Conservation (phyloP, 2,888 invertebrate genomes). For the Zeuzera pyrina region DNA sequence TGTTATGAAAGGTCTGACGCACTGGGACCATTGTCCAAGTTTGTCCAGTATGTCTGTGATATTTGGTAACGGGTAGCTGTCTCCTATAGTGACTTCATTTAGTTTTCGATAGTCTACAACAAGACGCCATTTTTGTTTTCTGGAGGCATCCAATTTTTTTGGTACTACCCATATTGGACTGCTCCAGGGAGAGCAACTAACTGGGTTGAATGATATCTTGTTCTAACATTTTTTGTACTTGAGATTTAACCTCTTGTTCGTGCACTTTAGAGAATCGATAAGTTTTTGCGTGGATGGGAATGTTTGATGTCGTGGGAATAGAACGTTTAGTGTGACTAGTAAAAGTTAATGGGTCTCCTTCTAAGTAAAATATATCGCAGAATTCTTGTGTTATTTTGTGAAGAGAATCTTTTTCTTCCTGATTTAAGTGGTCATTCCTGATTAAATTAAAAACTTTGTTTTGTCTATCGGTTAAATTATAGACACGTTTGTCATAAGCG, state of each 20-base stretch:
- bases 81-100: constrained; percentile 15
- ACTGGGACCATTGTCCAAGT: background rate
- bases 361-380: constrained; percentile 16
- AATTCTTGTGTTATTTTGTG: constrained; percentile 14
- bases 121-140: constrained; percentile 20
- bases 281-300: constrained; percentile 22
- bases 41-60: constrained; percentile 2
- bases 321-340: constrained; percentile 20
- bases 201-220: constrained; percentile 18
- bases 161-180: constrained; percentile 19
- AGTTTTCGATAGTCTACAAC: constrained; percentile 18
- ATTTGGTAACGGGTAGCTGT: constrained; percentile 16
- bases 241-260: constrained; percentile 20
- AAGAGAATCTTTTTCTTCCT: constrained; percentile 14
- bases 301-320: constrained; percentile 20
- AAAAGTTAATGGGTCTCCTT: constrained; percentile 17
- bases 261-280: constrained; percentile 25
- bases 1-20: background rate
- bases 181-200: constrained; percentile 14
- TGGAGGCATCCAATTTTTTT: constrained; percentile 18
- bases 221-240: constrained; percentile 19
- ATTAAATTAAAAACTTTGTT: constrained; percentile 11
- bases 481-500: too few species aligned
- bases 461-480: constrained; percentile 3
- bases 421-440: constrained; percentile 14